Base-by-base conservation (phyloP, 2,113 vertebrate species). In the Leptodactylus fuscus region DNA sequence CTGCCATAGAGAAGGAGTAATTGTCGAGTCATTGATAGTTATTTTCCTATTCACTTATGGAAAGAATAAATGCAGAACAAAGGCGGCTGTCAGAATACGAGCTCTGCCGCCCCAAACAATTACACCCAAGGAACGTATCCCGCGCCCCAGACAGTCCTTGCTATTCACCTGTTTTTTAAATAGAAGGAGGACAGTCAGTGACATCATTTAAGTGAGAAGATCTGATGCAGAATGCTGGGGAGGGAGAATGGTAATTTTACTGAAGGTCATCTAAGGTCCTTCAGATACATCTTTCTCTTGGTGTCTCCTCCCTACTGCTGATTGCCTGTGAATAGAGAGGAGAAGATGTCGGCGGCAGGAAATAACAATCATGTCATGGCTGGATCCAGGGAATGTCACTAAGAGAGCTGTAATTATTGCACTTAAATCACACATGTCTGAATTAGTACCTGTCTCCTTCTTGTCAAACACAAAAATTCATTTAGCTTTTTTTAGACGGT, bases 211-310 rank as follows among this genome's bases (percentile, higher is more conserved):
- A 58, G 69, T 22, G n/a, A 69, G 22, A 53, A 71, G 36, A 53
- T 51, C 15, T 5, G 24, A 71, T 41, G 77, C 77, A 83, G 34
- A 83, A 58, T 44, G 15, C 70, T 81, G 81, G 34, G 51, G 83
- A 80, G 41, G 86, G 87, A 87, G 87, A 87, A 88, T 83, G 87
- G 88, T 91, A 90, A 91, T 92, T 93, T 89, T 89, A 81, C 84
- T 87, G 90, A 91, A 92, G 92, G 92, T 94, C 91, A 94, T 38
- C 87, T 44, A 87, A 88, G 86, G 87, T 88, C 88, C 60, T 58
- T 81, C 86, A 82, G 85, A 90, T 91, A 87, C 89, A 87, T 91
- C 87, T 82, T 76, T 88, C 49, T 87, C 73, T 85, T 62, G 48
- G 73, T 0, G 0, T 87, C 87, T 85, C 87, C 84, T 88, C 88